Evolutionary conservation across 2,797 vertebrate species (phyloP).

Genomic region (Gymnodraco acuticeps): DNA sequence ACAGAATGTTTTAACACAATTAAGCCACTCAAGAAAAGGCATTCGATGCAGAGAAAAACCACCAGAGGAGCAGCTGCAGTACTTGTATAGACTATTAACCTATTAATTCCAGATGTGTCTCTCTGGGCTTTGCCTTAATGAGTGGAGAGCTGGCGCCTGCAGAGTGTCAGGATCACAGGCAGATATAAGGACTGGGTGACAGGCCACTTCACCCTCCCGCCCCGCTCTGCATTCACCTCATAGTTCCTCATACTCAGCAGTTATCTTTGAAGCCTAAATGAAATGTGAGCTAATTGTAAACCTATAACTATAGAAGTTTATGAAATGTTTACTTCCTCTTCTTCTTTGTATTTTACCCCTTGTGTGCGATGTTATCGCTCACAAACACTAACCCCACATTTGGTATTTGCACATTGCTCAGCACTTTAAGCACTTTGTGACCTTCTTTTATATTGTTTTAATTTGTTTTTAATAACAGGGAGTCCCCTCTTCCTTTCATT

Average conservation of each 20-base stretch:
- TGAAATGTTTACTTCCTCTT: background rate
- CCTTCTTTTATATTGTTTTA: too few relatives aligned
- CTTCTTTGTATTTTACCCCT: conserved; percentile 2
- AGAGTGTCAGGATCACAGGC: conserved; percentile 30
- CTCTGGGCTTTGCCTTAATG: background rate
- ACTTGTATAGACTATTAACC: background rate
- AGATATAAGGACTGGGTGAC: conserved; percentile 42
- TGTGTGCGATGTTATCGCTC: conserved; percentile 4
- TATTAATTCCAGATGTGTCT: conserved; percentile 3
- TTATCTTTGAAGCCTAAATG: conserved; percentile 29
- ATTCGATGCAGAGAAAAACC: background rate
- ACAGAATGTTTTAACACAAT: background rate
- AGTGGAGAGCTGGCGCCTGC: conserved; percentile 29
- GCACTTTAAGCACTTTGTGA: too few relatives aligned
- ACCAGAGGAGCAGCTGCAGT: background rate
- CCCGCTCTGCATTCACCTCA: conserved; percentile 30
- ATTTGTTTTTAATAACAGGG: too few relatives aligned
- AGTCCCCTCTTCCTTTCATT: too few relatives aligned
- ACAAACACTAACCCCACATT: background rate
- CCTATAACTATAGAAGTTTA: conserved; percentile 4
- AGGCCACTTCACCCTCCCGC: conserved; percentile 37
- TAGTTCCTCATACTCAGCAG: conserved; percentile 29
- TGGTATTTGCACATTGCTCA: too few relatives aligned
- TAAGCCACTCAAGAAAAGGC: background rate
- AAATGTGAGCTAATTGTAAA: conserved; percentile 19